A percentile compares a stretch with the other conserved stretches of the same genome.
phyloP scores from a whole-genome alignment of 2,888 invertebrate species.

The Eupithecia pulchellata region DNA sequence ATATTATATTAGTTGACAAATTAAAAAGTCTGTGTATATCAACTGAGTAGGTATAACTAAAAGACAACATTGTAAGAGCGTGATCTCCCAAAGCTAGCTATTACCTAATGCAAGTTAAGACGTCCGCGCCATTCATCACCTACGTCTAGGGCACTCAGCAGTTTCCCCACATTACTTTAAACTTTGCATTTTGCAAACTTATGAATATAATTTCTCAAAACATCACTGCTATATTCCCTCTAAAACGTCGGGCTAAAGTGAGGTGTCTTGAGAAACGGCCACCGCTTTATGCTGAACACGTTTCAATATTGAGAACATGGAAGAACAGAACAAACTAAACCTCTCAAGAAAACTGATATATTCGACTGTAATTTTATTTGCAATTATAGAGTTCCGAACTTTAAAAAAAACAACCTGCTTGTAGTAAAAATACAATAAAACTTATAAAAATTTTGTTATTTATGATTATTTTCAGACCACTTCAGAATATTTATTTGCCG shows the following conservation, averaged over 20 bases:
- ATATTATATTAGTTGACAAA: too few relatives aligned
- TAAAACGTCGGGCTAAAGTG: constrained; percentile 31
- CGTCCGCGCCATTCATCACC: constrained; percentile 30
- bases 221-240: constrained; percentile 38
- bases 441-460: too few relatives aligned
- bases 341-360: too few relatives aligned
- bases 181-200: constrained; percentile 37
- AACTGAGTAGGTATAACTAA: not conserved
- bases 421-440: too few relatives aligned
- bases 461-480: too few relatives aligned
- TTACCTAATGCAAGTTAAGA: constrained; percentile 2
- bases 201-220: constrained; percentile 41
- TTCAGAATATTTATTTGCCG: too few relatives aligned
- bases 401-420: too few relatives aligned
- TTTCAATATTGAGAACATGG: too few relatives aligned
- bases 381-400: too few relatives aligned
- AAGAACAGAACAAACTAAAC: too few relatives aligned
- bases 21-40: too few relatives aligned
- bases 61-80: not conserved
- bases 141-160: constrained; percentile 27
- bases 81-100: not conserved
- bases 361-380: too few relatives aligned
- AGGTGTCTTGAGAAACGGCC: not conserved
- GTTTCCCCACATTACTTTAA: constrained; percentile 33
- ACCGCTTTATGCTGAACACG: not conserved